A percentile compares a stretch with the other conserved stretches of the same genome.
These are phyloP conservation scores for Galaxias olidus DNA, from an alignment of 2,797 vertebrate species.

Conservation along the genomic window DNA sequence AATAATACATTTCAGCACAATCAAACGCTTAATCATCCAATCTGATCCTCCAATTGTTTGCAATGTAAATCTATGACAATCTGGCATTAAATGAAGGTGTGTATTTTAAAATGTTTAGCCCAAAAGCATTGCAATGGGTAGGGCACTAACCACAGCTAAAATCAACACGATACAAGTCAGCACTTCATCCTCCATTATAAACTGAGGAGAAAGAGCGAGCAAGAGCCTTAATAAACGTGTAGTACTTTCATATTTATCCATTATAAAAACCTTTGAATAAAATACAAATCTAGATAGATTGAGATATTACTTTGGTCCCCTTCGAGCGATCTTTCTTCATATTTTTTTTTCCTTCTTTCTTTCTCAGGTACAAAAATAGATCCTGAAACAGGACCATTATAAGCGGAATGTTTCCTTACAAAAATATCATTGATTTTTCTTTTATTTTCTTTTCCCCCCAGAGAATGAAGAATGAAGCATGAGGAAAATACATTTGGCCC, in stretches of 20 bases:
- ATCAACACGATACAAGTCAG: constrained; percentile 61
- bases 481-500: constrained; percentile 55
- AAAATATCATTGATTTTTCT: constrained; percentile 72
- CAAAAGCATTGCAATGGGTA: constrained; percentile 47
- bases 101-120: constrained; percentile 43
- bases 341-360: constrained; percentile 42
- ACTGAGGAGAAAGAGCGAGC: constrained; percentile 54
- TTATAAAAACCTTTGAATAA: constrained; percentile 73
- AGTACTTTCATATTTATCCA: constrained; percentile 70
- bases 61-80: constrained; percentile 22
- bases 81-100: constrained; percentile 30
- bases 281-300: constrained; percentile 71
- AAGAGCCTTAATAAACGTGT: constrained; percentile 56
- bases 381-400: constrained; percentile 59
- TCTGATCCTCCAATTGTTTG: constrained; percentile 31
- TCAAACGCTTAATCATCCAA: constrained; percentile 35
- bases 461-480: constrained; percentile 60
- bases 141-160: constrained; percentile 60
- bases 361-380: constrained; percentile 82
- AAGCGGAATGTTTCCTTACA: constrained; percentile 73
- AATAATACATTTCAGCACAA: constrained; percentile 52
- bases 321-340: constrained; percentile 68
- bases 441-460: constrained; percentile 57
- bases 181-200: constrained; percentile 63
- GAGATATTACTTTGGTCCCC: constrained; percentile 76